Conservation (phyloP, 2,888 invertebrate genomes). For the Cheilosia vernalis region DNA sequence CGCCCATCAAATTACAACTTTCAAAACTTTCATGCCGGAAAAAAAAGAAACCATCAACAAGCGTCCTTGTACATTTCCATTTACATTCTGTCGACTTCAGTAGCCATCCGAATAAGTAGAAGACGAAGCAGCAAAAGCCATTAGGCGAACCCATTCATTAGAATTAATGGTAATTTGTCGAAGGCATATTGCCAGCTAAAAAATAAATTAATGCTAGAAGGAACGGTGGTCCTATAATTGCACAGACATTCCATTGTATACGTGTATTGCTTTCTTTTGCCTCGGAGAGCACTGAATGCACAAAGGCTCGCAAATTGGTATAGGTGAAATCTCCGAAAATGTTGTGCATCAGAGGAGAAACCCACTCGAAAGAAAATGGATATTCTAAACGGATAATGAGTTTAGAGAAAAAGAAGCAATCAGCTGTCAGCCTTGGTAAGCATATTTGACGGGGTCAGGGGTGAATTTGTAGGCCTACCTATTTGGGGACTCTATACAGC, state of each 20-base stretch:
- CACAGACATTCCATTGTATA: slow-evolving; percentile 39
- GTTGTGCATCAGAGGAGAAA: slow-evolving; percentile 13
- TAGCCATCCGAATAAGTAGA: slow-evolving; percentile 45
- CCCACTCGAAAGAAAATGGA: slow-evolving; percentile 38
- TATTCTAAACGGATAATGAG: slow-evolving; percentile 50
- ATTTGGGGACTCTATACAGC: background rate
- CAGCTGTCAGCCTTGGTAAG: slow-evolving; percentile 14
- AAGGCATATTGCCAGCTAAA: slow-evolving; percentile 66
- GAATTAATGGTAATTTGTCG: slow-evolving; percentile 70
- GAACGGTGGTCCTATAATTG: slow-evolving; percentile 37
- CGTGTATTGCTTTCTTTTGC: slow-evolving; percentile 40
- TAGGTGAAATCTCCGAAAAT: slow-evolving; percentile 17
- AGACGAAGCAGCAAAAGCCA: slow-evolving; percentile 56
- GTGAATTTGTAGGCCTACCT: background rate
- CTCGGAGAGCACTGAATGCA: slow-evolving; percentile 12
- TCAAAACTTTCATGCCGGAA: slow-evolving; percentile 27
- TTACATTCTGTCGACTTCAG: slow-evolving; percentile 19
- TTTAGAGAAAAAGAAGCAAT: slow-evolving; percentile 51
- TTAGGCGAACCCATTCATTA: slow-evolving; percentile 69
- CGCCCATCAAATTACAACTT: slow-evolving; percentile 40
- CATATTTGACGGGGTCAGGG: slow-evolving; percentile 4
- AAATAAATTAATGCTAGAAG: slow-evolving; percentile 57
- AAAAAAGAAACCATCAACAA: slow-evolving; percentile 37
- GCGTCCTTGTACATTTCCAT: slow-evolving; percentile 36
- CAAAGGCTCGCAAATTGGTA: slow-evolving; percentile 11